These are phyloP conservation scores for Drepanosiphum platanoidis DNA, from an alignment of 2,888 invertebrate species.

Conservation along the genomic window DNA sequence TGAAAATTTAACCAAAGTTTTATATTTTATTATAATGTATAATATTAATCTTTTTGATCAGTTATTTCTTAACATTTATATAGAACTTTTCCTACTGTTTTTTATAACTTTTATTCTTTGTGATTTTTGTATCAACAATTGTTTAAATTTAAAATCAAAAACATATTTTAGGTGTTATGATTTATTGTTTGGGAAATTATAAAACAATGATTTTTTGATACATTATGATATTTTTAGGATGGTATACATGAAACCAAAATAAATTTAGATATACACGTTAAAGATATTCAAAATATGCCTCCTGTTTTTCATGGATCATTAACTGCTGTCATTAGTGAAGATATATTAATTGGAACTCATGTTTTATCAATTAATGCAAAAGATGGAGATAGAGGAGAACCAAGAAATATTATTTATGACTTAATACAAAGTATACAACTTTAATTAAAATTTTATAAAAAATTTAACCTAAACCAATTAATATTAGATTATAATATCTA, in stretches of 20 bases:
- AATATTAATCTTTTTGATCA: too few relatives aligned
- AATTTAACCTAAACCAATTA: constrained; percentile 45
- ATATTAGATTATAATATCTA: not conserved
- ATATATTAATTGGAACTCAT: constrained; percentile 83
- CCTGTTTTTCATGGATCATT: constrained; percentile 85
- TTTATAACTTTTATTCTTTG: too few relatives aligned
- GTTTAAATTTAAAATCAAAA: constrained; percentile 44
- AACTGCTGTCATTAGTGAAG: constrained; percentile 81
- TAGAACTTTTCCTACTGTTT: too few relatives aligned
- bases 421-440: constrained; percentile 76
- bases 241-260: constrained; percentile 79
- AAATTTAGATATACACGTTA: constrained; percentile 80
- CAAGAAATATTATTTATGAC: constrained; percentile 81
- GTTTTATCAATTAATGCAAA: constrained; percentile 83
- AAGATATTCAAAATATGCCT: constrained; percentile 87
- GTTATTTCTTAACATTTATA: too few relatives aligned
- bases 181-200: too few relatives aligned
- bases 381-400: constrained; percentile 86
- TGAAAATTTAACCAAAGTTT: not conserved
- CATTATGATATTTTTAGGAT: constrained; percentile 72
- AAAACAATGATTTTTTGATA: too few relatives aligned
- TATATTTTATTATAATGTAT: not conserved
- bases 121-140: not conserved
- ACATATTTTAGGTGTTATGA: too few relatives aligned
- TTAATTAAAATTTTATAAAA: constrained; percentile 17